These are phyloP conservation scores for Lethenteron camtschaticum DNA, from an alignment of 2,113 vertebrate species.

Conservation along the genomic window DNA sequence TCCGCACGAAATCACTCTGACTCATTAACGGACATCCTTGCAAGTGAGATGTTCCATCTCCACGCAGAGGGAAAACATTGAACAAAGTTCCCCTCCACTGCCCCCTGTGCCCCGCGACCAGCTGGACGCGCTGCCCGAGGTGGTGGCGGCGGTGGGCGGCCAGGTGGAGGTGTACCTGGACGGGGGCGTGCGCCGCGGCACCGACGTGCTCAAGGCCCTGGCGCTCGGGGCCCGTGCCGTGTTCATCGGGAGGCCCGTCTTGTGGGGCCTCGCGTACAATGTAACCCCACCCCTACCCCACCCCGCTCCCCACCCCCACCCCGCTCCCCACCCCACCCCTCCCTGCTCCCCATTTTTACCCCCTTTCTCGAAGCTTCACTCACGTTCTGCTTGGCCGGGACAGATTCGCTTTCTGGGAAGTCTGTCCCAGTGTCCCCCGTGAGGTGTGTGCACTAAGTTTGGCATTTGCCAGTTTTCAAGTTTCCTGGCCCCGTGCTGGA, in stretches of 20 bases:
- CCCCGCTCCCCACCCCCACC: neutral
- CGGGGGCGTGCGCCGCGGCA: conserved; percentile 62
- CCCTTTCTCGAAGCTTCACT: neutral
- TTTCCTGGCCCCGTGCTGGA: too few species aligned
- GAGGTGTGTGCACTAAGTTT: too few species aligned
- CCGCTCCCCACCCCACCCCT: conserved; percentile 7
- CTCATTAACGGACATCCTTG: too few species aligned
- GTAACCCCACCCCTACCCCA: conserved; percentile 24
- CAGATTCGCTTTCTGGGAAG: too few species aligned
- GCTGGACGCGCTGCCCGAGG: conserved; percentile 48
- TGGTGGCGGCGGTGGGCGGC: conserved; percentile 44
- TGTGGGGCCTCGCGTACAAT: conserved; percentile 67
- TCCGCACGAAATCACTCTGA: too few species aligned
- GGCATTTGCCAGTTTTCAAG: too few species aligned
- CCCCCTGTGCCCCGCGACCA: conserved; percentile 11
- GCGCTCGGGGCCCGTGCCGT: conserved; percentile 69
- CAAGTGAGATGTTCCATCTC: too few species aligned
- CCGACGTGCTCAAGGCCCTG: conserved; percentile 64
- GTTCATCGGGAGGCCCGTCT: conserved; percentile 56
- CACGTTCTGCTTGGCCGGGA: too few species aligned
- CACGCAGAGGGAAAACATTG: too few species aligned
- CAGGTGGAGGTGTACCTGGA: conserved; percentile 70
- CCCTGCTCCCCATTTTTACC: neutral
- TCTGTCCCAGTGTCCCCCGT: too few species aligned
- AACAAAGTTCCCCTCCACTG: too few species aligned